phyloP scores from a whole-genome alignment of 2,888 invertebrate genomes.

The Thereva unica region DNA sequence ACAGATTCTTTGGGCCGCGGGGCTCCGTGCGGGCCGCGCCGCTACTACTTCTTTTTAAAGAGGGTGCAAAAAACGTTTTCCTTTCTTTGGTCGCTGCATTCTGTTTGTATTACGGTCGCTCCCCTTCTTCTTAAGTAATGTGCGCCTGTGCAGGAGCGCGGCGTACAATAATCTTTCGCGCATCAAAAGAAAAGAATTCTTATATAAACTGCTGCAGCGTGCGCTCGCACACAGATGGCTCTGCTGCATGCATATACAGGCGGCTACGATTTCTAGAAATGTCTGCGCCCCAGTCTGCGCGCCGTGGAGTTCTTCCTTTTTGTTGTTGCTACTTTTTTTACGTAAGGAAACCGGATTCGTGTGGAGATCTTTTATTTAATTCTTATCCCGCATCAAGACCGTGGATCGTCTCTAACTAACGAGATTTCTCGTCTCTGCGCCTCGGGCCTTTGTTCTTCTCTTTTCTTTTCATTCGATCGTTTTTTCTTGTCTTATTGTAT shows the following conservation, averaged over 20 bases:
- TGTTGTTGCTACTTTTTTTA: background rate
- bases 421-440: too few species aligned
- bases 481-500: background rate
- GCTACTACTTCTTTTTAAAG: constrained; percentile 8
- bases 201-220: too few species aligned
- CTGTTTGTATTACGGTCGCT: constrained; percentile 23
- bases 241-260: too few species aligned
- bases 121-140: constrained; percentile 19
- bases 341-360: background rate
- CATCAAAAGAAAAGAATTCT: constrained; percentile 8
- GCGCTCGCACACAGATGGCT: too few species aligned
- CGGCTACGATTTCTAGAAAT: constrained; percentile 16
- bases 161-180: constrained; percentile 18
- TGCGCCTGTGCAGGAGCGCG: background rate
- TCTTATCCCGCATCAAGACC: too few species aligned
- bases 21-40: background rate
- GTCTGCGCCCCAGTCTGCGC: background rate
- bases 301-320: background rate
- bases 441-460: too few species aligned
- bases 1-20: constrained; percentile 1
- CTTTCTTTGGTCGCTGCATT: constrained; percentile 15
- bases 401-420: too few species aligned
- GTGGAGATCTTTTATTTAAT: background rate
- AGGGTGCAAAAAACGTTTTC: constrained; percentile 27
- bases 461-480: constrained; percentile 10